phyloP scores from a whole-genome alignment of 2,888 invertebrate genomes.

The Buathra laborator region DNA sequence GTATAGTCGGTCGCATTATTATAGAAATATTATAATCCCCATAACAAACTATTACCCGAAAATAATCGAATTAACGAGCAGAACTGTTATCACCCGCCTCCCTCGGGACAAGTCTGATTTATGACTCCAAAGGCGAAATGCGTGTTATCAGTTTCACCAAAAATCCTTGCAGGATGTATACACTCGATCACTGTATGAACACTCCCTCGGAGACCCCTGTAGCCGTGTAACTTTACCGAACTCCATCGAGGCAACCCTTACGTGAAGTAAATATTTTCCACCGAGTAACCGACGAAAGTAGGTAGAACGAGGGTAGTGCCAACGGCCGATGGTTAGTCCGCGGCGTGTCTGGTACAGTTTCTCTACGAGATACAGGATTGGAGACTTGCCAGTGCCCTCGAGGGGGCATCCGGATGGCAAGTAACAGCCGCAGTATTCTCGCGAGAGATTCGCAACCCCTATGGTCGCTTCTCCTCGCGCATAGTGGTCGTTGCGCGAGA shows the following conservation, averaged over 20 bases:
- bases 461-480: slow-evolving; percentile 34
- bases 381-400: slow-evolving; percentile 76
- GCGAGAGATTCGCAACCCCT: slow-evolving; percentile 19
- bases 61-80: neutral
- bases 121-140: neutral
- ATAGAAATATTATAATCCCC: neutral
- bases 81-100: neutral
- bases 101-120: neutral
- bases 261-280: slow-evolving; percentile 78
- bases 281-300: slow-evolving; percentile 70
- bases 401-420: slow-evolving; percentile 3
- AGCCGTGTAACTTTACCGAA: slow-evolving; percentile 18
- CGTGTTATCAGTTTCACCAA: slow-evolving; percentile 20
- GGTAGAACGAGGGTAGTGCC: neutral
- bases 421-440: slow-evolving; percentile 22
- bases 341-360: neutral
- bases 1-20: neutral
- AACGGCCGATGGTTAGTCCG: neutral
- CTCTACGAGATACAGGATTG: slow-evolving; percentile 71
- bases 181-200: slow-evolving; percentile 38
- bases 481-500: slow-evolving; percentile 7
- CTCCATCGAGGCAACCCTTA: slow-evolving; percentile 2
- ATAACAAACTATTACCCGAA: neutral
- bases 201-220: neutral
- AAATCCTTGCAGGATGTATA: slow-evolving; percentile 19